Conservation (phyloP, 2,797 vertebrate species). For the Hylomyscus alleni region DNA sequence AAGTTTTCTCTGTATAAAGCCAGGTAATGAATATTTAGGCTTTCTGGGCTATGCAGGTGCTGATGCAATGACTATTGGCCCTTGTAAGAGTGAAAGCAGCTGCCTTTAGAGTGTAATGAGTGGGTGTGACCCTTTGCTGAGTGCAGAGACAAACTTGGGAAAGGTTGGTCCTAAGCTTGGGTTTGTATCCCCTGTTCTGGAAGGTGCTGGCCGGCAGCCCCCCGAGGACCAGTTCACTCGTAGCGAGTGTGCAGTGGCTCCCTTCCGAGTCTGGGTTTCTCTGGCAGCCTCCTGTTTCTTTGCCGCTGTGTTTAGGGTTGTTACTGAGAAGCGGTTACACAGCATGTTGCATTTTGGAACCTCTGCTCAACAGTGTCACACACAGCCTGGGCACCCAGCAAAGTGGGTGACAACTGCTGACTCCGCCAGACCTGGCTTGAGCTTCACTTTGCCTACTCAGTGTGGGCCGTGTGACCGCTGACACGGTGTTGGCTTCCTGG, state of each 20-base stretch:
- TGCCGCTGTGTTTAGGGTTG: background rate
- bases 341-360: background rate
- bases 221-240: background rate
- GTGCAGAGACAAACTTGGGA: background rate
- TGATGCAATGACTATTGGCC: background rate
- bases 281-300: background rate
- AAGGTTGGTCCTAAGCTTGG: background rate
- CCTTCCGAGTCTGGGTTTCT: background rate
- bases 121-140: background rate
- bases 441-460: background rate
- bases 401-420: rapidly evolving
- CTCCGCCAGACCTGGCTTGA: background rate
- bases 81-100: background rate
- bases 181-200: background rate
- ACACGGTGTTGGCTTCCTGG: background rate
- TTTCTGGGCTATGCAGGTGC: background rate
- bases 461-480: background rate
- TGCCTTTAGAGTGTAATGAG: background rate
- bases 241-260: background rate
- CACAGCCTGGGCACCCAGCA: background rate
- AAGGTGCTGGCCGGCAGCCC: background rate
- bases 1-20: background rate
- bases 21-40: background rate
- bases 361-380: background rate
- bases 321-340: background rate